Evolutionary conservation across 2,113 vertebrate species (phyloP).

Genomic region (Edolisoma coerulescens): DNA sequence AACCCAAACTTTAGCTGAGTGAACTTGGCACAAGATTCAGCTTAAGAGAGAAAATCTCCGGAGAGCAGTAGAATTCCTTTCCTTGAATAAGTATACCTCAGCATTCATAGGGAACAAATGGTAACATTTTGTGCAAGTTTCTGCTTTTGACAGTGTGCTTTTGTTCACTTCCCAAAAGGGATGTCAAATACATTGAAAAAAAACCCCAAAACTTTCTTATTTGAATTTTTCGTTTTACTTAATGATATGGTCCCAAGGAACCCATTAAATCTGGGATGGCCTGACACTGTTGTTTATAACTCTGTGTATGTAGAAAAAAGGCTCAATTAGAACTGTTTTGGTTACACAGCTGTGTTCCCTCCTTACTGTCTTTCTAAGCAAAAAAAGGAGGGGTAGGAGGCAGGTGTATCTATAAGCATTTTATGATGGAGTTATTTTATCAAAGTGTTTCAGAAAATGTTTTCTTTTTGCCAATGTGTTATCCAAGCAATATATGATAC

Average conservation of each 20-base stretch:
- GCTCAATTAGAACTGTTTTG: background rate
- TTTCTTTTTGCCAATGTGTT: background rate
- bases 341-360: background rate
- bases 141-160: conserved; percentile 65
- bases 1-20: conserved; percentile 10
- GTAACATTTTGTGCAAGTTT: conserved; percentile 72
- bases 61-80: conserved; percentile 73
- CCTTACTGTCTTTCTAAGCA: background rate
- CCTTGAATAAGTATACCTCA: conserved; percentile 66
- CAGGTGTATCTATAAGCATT: background rate
- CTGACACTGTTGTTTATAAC: background rate
- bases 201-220: conserved; percentile 40
- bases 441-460: background rate
- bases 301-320: conserved; percentile 1
- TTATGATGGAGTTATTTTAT: background rate
- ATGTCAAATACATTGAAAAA: conserved; percentile 68
- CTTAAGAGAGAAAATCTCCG: conserved; percentile 63
- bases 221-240: conserved; percentile 45
- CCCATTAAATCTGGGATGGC: background rate
- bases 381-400: background rate
- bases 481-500: background rate
- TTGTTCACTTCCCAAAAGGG: conserved; percentile 69
- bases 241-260: conserved; percentile 13
- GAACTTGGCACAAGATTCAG: conserved; percentile 52
- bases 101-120: conserved; percentile 62